Percentiles rank a stretch among this genome's conserved stretches.
Evolutionary conservation across 1,140 invertebrate genomes (phyloP).

Genomic region (Microplitis mediator): DNA sequence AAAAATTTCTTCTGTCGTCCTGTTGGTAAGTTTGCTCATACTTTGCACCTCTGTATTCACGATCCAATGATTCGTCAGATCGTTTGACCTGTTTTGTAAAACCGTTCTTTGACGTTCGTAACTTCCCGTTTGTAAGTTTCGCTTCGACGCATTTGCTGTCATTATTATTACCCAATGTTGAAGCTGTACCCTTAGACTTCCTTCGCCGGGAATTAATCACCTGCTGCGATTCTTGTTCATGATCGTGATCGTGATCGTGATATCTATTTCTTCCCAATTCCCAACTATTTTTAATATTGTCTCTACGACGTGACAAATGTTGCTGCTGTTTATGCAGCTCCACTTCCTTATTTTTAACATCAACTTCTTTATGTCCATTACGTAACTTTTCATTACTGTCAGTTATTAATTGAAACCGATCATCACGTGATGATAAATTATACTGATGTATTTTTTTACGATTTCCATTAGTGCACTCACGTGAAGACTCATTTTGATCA

Average conservation of each 20-base stretch:
- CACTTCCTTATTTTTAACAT: background rate
- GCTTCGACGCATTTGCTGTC: slow-evolving; percentile 12
- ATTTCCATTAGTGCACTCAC: background rate
- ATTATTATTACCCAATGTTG: slow-evolving; percentile 18
- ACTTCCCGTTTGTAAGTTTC: slow-evolving; percentile 31
- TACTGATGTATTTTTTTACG: background rate
- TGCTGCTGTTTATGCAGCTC: background rate
- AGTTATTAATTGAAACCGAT: background rate
- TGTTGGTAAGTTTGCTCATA: slow-evolving; percentile 23
- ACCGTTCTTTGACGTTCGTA: slow-evolving; percentile 27
- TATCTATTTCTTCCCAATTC: slow-evolving; percentile 3
- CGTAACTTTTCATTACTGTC: slow-evolving; percentile 18
- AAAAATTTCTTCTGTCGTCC: slow-evolving; percentile 11
- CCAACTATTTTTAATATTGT: background rate
- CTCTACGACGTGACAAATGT: background rate
- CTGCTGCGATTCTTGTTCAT: too few relatives aligned
- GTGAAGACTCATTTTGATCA: background rate
- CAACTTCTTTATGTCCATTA: background rate
- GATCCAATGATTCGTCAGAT: slow-evolving; percentile 23
- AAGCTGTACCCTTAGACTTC: background rate
- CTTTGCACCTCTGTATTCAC: slow-evolving; percentile 16
- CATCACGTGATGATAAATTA: background rate
- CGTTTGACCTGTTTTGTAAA: slow-evolving; percentile 31
- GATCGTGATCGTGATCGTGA: background rate
- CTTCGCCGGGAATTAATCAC: slow-evolving; percentile 14